Evolutionary conservation across 2,113 vertebrate genomes (phyloP).

Genomic region (Lipophrys pholis): DNA sequence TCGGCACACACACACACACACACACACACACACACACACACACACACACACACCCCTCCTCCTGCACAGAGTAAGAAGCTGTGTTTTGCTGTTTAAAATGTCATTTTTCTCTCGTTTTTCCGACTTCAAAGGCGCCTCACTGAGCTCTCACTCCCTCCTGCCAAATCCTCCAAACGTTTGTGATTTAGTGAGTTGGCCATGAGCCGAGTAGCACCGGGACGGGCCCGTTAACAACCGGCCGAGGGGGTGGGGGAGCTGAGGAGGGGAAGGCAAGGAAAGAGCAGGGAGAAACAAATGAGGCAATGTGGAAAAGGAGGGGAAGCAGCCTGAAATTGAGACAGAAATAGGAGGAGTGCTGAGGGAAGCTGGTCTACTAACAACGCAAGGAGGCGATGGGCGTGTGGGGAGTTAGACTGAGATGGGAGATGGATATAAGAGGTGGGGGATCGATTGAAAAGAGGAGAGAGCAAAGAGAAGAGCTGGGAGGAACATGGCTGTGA

Average conservation of each 20-base stretch:
- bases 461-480: slow-evolving; percentile 6
- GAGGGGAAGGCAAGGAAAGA: slow-evolving; percentile 25
- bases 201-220: slow-evolving; percentile 79
- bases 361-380: slow-evolving; percentile 69
- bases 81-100: slow-evolving; percentile 85
- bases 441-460: slow-evolving; percentile 61
- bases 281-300: slow-evolving; percentile 59
- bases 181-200: slow-evolving; percentile 85
- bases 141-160: slow-evolving; percentile 84
- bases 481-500: slow-evolving; percentile 26
- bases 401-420: slow-evolving; percentile 62
- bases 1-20: no score
- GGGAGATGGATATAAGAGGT: slow-evolving; percentile 62
- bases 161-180: slow-evolving; percentile 86
- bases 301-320: slow-evolving; percentile 61
- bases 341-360: slow-evolving; percentile 76
- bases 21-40: no score
- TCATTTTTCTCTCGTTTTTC: slow-evolving; percentile 82
- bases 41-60: slow-evolving; percentile 32
- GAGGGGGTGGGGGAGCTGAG: slow-evolving; percentile 27
- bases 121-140: slow-evolving; percentile 78
- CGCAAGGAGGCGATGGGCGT: slow-evolving; percentile 50
- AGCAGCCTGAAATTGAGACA: slow-evolving; percentile 75
- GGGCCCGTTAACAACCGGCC: slow-evolving; percentile 76
- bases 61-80: slow-evolving; percentile 71